Percentiles rank a stretch among this genome's conserved stretches.
phyloP scores from a whole-genome alignment of 2,888 invertebrate species.

The Caenorhabditis sinica region DNA sequence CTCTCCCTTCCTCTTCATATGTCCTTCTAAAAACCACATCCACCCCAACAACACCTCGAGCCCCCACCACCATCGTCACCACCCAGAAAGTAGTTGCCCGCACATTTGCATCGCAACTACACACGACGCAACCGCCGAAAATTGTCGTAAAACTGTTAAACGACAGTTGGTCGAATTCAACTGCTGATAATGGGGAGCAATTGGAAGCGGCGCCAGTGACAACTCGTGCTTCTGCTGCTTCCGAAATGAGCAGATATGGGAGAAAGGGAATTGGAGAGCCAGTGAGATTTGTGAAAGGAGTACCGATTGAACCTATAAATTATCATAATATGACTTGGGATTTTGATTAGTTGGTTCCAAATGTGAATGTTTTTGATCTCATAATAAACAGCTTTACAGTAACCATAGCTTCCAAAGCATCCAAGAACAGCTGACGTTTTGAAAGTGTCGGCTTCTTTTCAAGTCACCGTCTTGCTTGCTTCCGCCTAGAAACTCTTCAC shows the following conservation, averaged over 20 bases:
- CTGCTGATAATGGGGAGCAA: slow-evolving; percentile 26
- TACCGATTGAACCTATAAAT: slow-evolving; percentile 61
- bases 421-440: too few species aligned
- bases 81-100: slow-evolving; percentile 45
- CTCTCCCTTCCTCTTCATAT: slow-evolving; percentile 19
- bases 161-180: slow-evolving; percentile 35
- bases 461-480: too few species aligned
- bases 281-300: slow-evolving; percentile 51
- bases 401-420: too few species aligned
- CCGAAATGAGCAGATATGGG: slow-evolving; percentile 11
- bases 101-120: slow-evolving; percentile 29
- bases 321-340: slow-evolving; percentile 7
- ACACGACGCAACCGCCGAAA: slow-evolving; percentile 30
- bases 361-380: neutral
- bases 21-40: slow-evolving; percentile 4
- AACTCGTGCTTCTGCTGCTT: slow-evolving; percentile 13
- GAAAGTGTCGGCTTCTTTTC: too few species aligned
- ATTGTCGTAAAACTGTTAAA: slow-evolving; percentile 43
- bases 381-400: neutral
- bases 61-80: neutral
- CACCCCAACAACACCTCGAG: neutral
- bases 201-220: neutral
- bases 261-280: slow-evolving; percentile 31
- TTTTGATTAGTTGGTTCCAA: neutral
- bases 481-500: too few species aligned